Base-by-base conservation (phyloP, 2,888 invertebrate genomes). In the Cepaea hortensis region DNA sequence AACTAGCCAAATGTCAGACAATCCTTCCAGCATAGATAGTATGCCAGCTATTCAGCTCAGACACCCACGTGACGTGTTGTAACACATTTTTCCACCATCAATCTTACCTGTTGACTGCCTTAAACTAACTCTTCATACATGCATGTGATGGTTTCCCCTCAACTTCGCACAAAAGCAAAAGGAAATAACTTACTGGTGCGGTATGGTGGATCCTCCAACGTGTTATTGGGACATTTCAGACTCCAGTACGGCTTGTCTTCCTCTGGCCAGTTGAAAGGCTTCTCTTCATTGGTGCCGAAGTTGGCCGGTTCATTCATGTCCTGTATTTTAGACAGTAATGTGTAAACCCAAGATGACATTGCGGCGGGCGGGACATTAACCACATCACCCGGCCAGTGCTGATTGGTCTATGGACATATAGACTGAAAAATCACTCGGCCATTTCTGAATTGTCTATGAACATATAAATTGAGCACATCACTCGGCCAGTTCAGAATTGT, bases 241-340 rank as follows among this genome's bases (percentile, higher is more conserved):
- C 91, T 92, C 94, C 94, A 94, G 89, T 92, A 92, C 0, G 93
- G 92, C 68, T 84, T 89, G 9, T 85, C 91, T 50, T 91, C 88
- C 20, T 90, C 91, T 13, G 94, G 94, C 93, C 94, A 94, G 87
- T 94, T 94, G 86, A 89, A 93, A 2, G 94, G 93, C 70, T 88
- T 89, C 11, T 93, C 92, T 84, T 91, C 90, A 87, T 94, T 94
- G 4, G 94, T 94, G n/a, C 93, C 94, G 89, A 94, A 94, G 88
- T 93, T 95, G 6, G 95, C 93, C 7, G 95, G 95, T 87, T 95
- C 95, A 89, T 95, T 95, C 95, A 95, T 95, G 87, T 95, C 95
- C 93, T 93, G 62, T 55, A 11, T 55, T n/a, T 7, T 11, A 50
- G 13, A 50, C 20, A 68, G 20, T 20, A 35, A 35, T 35, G 7